Base-by-base conservation (phyloP, 2,113 vertebrate genomes). In the Zeus faber region DNA sequence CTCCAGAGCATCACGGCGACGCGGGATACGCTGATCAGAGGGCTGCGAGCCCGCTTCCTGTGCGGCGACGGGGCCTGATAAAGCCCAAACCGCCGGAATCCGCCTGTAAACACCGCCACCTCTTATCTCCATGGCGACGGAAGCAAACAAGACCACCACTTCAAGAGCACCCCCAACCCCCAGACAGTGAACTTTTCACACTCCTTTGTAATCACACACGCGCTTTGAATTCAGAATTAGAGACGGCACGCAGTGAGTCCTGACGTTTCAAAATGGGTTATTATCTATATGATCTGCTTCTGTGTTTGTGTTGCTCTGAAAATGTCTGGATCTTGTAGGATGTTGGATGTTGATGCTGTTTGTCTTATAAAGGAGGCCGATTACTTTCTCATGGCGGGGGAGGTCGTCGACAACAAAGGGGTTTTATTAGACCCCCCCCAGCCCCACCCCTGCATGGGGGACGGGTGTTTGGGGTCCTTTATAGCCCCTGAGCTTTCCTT, bases 341-440 rank as follows among this genome's bases (percentile, higher is more conserved):
- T n/a, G n/a, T n/a, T n/a, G n/a, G n/a, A n/a, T n/a, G n/a, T n/a
- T n/a, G n/a, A n/a, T n/a, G n/a, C n/a, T n/a, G n/a, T n/a, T n/a
- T n/a, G n/a, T n/a, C n/a, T n/a, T n/a, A n/a, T n/a, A n/a, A n/a
- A n/a, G n/a, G n/a, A n/a, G n/a, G n/a, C n/a, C n/a, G n/a, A n/a
- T n/a, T n/a, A n/a, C n/a, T n/a, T n/a, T n/a, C n/a, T 65, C 65
- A 33, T 40, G 33, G 33, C 13, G 33, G 33, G 1, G 33, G 8
- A 3, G n/a, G 10, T 14, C 33, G 10, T 20, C 25, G 40, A 67
- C 74, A 85, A 83, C 83, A 84, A 84, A 87, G 77, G 52, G 23
- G 59, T 83, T 87, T 88, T 80, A 85, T 80, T 80, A 74, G 70
- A 61, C 74, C 61, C 25, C 52, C 11, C 13, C 11, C n/a, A 14